phyloP scores from a whole-genome alignment of 2,888 invertebrate species.

The Habrosyne pyritoides region DNA sequence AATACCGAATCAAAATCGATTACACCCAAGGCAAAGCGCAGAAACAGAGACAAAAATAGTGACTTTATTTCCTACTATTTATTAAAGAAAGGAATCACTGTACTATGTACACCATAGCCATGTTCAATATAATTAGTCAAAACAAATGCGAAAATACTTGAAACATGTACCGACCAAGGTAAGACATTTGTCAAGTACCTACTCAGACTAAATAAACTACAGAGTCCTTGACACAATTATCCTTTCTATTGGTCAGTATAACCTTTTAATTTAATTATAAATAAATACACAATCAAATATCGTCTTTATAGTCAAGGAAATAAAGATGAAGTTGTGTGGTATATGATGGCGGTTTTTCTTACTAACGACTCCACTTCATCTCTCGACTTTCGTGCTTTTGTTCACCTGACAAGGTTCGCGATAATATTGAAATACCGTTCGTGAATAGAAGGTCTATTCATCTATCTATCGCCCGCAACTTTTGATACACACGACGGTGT shows the following conservation, averaged over 20 bases:
- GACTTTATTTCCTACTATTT: too few species aligned
- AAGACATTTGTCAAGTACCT: conserved; percentile 13
- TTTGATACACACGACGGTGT: conserved; percentile 39
- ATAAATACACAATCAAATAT: conserved; percentile 23
- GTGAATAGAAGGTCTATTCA: conserved; percentile 62
- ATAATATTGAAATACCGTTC: conserved; percentile 74
- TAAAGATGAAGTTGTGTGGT: conserved; percentile 27
- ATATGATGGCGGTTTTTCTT: conserved; percentile 37
- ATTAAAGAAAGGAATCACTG: too few species aligned
- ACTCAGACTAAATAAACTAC: conserved; percentile 32
- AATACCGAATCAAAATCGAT: too few species aligned
- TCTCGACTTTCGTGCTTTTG: conserved; percentile 60
- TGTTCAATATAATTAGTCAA: too few species aligned
- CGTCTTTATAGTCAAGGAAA: conserved; percentile 21
- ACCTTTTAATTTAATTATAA: conserved; percentile 21
- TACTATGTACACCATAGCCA: too few species aligned
- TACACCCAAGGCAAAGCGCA: too few species aligned
- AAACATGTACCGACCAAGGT: conserved; percentile 30
- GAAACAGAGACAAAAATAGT: too few species aligned
- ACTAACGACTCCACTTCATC: conserved; percentile 70
- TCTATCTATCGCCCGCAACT: conserved; percentile 52
- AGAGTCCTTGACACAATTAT: conserved; percentile 54
- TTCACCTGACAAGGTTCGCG: conserved; percentile 72
- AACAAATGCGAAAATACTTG: background rate
- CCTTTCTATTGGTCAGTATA: conserved; percentile 35